Conservation (phyloP, 2,113 vertebrate species). For the Cynocephalus volans region DNA sequence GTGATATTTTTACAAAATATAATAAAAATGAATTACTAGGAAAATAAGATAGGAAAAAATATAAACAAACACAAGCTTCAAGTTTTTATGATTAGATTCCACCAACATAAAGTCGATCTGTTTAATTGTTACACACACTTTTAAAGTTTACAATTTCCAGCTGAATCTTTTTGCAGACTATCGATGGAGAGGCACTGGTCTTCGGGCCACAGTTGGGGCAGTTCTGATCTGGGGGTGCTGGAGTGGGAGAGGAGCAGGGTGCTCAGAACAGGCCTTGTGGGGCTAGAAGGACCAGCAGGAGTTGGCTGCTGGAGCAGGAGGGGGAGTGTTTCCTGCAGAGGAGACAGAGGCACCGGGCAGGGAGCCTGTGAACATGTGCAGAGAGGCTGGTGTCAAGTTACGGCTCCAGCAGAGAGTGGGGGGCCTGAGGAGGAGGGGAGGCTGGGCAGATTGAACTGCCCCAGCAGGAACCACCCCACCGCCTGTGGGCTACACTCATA, state of each 20-base stretch:
- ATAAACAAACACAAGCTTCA: not conserved
- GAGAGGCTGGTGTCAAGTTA: too few species aligned
- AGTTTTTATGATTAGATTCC: conserved; percentile 13
- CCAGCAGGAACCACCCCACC: not conserved
- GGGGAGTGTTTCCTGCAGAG: not conserved
- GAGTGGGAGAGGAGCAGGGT: not conserved
- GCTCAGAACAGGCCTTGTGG: not conserved
- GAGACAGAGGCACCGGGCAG: not conserved
- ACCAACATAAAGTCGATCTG: not conserved
- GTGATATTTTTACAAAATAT: not conserved
- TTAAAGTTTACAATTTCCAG: not conserved
- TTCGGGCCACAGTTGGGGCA: fast-evolving
- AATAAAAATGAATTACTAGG: conserved; percentile 7
- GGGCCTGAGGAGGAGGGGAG: not conserved
- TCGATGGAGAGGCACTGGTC: fast-evolving
- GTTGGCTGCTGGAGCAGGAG: not conserved
- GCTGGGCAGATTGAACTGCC: not conserved
- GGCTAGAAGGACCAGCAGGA: not conserved
- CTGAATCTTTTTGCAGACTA: not conserved
- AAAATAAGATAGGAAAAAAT: conserved; percentile 23
- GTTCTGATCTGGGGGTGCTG: not conserved
- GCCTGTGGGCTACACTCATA: not conserved
- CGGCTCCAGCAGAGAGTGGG: not conserved
- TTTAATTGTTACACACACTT: not conserved
- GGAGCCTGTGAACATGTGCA: not conserved